Evolutionary conservation across 2,797 vertebrate species (phyloP), one percentile per base, ranked within the genome.

Genomic region (Artibeus jamaicensis): DNA sequence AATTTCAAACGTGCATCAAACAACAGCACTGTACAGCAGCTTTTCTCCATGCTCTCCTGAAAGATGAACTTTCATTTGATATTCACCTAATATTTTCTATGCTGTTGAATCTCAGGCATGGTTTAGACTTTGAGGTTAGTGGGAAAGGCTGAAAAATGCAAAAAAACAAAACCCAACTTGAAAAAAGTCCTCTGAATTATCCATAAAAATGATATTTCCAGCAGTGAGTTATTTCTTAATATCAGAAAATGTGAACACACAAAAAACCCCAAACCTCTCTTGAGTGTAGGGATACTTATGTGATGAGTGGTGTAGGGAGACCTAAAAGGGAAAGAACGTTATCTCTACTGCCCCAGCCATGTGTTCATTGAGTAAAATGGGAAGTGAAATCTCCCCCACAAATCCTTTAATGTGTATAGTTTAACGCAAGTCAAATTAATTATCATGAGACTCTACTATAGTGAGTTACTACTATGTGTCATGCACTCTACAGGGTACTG

Each of bases 401-500:
- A 29, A 55, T 70, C 2, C 50, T 81, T 84, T 57, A 57, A 74
- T 55, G 19, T 39, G 8, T 32, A 29, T 29, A 29, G 3, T 82
- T 81, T 21, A 67, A 81, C 85, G 65, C 29, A 93, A n/a, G 7
- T 77, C 55, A 83, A n/a, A 53, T 88, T 57, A 83, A 46, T 55
- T 76, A 89, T 77, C 0, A 67, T 67, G 0, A 50, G 44, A 32
- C 11, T 29, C 0, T 34, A 19, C 46, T 55, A 34, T 10, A 34
- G 6, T 70, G 16, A 94, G 37, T 68, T 32, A 67, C 65, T 91
- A 26, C 8, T 48, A 1, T 39, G 5, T 57, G 1, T 2, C 0
- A 3, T 14, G 5, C 12, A 44, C 9, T 62, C 37, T 86, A 7
- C 3, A n/a, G 15, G 15, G 22, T 15, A 48, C 11, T 53, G 11